Percentiles rank a stretch among this genome's conserved stretches.
phyloP scores from a whole-genome alignment of 2,797 vertebrate species.

The Phoebastria nigripes region DNA sequence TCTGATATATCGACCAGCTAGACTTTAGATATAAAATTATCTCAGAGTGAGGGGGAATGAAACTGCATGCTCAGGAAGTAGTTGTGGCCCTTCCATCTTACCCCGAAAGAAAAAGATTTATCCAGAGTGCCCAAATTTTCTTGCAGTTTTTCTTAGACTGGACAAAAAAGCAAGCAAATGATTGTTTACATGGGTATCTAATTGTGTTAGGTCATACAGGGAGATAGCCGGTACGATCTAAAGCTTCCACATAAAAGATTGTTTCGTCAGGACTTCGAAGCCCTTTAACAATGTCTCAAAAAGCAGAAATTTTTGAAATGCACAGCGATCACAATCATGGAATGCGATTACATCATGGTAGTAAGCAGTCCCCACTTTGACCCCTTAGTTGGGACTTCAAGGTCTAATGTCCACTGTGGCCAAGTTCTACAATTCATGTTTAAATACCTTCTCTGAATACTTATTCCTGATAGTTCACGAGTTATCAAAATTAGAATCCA shows the following conservation, averaged over 20 bases:
- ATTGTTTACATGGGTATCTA: neutral
- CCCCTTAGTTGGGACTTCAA: neutral
- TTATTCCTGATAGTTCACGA: neutral
- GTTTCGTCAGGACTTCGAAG: neutral
- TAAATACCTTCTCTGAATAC: neutral
- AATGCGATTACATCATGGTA: neutral
- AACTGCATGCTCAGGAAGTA: neutral
- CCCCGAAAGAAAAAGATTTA: neutral
- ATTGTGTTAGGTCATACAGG: neutral
- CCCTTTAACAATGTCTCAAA: neutral
- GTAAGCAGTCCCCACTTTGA: neutral
- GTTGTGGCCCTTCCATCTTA: neutral
- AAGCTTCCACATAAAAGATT: neutral
- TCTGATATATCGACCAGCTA: neutral
- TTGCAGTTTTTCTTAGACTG: neutral
- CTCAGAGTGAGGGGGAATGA: neutral
- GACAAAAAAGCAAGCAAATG: neutral
- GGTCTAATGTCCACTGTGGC: neutral
- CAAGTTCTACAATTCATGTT: neutral
- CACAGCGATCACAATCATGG: neutral
- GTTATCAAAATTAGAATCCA: neutral
- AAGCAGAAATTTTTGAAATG: neutral
- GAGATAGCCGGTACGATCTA: neutral
- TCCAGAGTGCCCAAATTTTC: neutral
- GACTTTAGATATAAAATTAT: neutral